Conservation (phyloP, 2,888 invertebrate species). For the Rhaphigaster nebulosa region DNA sequence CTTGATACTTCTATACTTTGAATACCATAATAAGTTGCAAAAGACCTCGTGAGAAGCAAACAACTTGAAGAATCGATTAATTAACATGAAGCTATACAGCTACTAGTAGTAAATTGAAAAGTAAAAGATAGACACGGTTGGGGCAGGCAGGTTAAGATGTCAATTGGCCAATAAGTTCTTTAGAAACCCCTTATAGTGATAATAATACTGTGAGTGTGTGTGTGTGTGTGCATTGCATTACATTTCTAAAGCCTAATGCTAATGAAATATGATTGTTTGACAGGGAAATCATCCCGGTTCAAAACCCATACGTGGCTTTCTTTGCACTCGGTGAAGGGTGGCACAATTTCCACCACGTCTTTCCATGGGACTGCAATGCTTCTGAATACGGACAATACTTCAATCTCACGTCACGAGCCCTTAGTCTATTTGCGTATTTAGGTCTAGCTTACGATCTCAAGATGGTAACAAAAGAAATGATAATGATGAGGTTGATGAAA, state of each 20-base stretch:
- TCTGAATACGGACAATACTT: conserved; percentile 71
- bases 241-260: neutral
- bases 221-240: too few species aligned
- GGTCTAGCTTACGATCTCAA: conserved; percentile 78
- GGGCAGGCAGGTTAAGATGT: too few species aligned
- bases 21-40: too few species aligned
- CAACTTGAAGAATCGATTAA: too few species aligned
- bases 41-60: too few species aligned
- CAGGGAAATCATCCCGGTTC: conserved; percentile 69
- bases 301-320: conserved; percentile 69
- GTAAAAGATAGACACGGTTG: too few species aligned
- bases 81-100: too few species aligned
- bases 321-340: conserved; percentile 71
- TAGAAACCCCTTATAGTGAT: too few species aligned
- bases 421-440: conserved; percentile 74
- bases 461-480: conserved; percentile 73
- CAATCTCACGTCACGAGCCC: conserved; percentile 76
- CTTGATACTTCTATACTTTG: too few species aligned
- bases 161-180: too few species aligned
- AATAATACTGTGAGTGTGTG: too few species aligned
- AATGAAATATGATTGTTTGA: neutral
- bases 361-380: conserved; percentile 73
- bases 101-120: too few species aligned
- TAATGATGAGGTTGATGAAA: conserved; percentile 69
- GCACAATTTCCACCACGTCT: conserved; percentile 75